Conservation (phyloP, 2,797 vertebrate species). For the Siniperca scherzeri region DNA sequence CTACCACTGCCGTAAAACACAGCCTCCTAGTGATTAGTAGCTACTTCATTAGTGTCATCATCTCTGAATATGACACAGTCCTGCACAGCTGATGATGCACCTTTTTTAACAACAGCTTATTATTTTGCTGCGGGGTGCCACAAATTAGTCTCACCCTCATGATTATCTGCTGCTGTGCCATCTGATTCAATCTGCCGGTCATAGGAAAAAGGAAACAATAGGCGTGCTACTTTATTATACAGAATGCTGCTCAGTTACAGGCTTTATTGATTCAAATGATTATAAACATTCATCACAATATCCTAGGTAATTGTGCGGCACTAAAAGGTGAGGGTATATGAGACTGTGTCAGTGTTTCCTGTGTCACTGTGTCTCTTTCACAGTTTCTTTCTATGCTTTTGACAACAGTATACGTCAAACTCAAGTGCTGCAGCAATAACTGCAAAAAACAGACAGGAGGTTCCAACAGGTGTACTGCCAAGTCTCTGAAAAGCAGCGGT, state of each 20-base stretch:
- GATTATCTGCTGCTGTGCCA: slow-evolving; percentile 8
- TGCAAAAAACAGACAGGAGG: neutral
- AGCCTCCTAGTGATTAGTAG: slow-evolving; percentile 12
- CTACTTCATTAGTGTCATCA: slow-evolving; percentile 33
- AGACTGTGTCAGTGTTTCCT: neutral
- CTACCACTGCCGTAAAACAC: slow-evolving; percentile 7
- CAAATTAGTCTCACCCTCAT: slow-evolving; percentile 13
- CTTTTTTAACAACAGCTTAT: neutral
- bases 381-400: neutral
- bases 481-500: neutral
- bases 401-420: neutral
- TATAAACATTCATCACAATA: neutral
- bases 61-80: slow-evolving; percentile 26
- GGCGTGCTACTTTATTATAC: neutral
- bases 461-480: neutral
- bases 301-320: neutral
- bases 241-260: slow-evolving; percentile 6
- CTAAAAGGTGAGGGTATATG: neutral
- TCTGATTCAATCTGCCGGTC: neutral
- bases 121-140: slow-evolving; percentile 1
- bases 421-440: neutral
- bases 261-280: neutral
- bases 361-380: neutral
- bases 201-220: neutral
- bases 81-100: neutral